Percentiles rank a stretch among this genome's conserved stretches.
These are phyloP conservation scores for Nymphalis urticae DNA, from an alignment of 2,888 invertebrate genomes.

Conservation along the genomic window DNA sequence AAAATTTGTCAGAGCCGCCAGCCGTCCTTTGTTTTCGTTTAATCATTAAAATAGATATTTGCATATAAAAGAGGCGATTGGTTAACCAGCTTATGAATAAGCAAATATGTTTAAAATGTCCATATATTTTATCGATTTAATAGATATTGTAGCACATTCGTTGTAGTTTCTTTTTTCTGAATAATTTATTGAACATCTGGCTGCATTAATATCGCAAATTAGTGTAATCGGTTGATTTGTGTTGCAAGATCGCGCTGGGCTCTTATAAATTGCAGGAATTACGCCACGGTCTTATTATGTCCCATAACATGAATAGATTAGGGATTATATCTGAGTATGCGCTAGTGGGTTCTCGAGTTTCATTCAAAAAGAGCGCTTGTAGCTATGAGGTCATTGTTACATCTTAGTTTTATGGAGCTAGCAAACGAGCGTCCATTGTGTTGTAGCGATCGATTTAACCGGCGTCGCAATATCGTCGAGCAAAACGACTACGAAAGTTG, in stretches of 20 bases:
- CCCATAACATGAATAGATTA: slow-evolving; percentile 45
- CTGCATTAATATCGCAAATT: slow-evolving; percentile 10
- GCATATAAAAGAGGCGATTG: slow-evolving; percentile 29
- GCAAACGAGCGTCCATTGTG: slow-evolving; percentile 70
- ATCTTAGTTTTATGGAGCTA: slow-evolving; percentile 66
- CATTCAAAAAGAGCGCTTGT: slow-evolving; percentile 30
- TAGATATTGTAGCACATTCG: neutral
- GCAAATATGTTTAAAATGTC: slow-evolving; percentile 4
- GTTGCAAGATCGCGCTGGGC: slow-evolving; percentile 6
- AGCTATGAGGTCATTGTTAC: slow-evolving; percentile 55
- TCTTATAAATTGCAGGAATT: slow-evolving; percentile 25
- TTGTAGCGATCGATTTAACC: slow-evolving; percentile 61
- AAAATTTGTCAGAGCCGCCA: slow-evolving; percentile 52
- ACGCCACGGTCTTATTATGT: slow-evolving; percentile 29
- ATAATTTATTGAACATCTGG: neutral
- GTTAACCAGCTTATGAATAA: slow-evolving; percentile 6
- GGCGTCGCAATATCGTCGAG: slow-evolving; percentile 61
- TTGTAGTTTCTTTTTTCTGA: neutral
- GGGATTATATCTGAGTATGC: slow-evolving; percentile 55
- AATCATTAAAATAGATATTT: slow-evolving; percentile 47
- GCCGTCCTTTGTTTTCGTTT: slow-evolving; percentile 49
- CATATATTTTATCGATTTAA: neutral
- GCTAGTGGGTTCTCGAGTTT: slow-evolving; percentile 47
- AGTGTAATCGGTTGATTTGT: slow-evolving; percentile 21
- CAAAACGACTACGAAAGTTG: slow-evolving; percentile 61